These are phyloP conservation scores for Trididemnum miniatum DNA, from an alignment of 23 tunicate species.

Conservation along the genomic window DNA sequence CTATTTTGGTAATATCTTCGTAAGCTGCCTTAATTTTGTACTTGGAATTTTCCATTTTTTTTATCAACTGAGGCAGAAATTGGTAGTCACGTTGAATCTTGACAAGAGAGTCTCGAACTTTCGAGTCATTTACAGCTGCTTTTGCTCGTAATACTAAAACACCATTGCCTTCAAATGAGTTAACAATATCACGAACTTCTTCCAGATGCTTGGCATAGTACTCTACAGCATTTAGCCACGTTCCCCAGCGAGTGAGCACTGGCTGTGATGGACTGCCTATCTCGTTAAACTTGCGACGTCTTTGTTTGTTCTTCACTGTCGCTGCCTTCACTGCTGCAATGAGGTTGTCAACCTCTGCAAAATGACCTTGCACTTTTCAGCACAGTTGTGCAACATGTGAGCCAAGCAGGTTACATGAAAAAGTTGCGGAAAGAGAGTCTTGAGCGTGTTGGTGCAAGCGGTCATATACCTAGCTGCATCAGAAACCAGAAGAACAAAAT, in stretches of 20 bases:
- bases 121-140: no score
- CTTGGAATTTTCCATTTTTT: no score
- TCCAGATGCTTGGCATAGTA: constrained; percentile 41
- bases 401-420: constrained; percentile 60
- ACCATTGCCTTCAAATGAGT: constrained; percentile 46
- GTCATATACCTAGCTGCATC: constrained; percentile 43
- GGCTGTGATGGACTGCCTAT: constrained; percentile 49
- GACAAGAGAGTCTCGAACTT: constrained; percentile 41
- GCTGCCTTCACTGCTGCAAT: constrained; percentile 56
- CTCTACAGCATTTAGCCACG: constrained; percentile 46
- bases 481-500: constrained; percentile 36
- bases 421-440: constrained; percentile 44
- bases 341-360: constrained; percentile 52
- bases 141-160: constrained; percentile 53
- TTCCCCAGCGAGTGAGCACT: constrained; percentile 58
- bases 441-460: constrained; percentile 44
- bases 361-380: constrained; percentile 48
- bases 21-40: no score
- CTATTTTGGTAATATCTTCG: no score
- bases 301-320: constrained; percentile 51
- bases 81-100: constrained; percentile 59
- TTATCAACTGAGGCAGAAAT: no score
- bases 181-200: constrained; percentile 44
- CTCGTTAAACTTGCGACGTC: constrained; percentile 20
- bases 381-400: constrained; percentile 48